Percentiles rank a stretch among this genome's conserved stretches.
Conservation (phyloP, 2,888 invertebrate genomes). For the Altica lythri region DNA sequence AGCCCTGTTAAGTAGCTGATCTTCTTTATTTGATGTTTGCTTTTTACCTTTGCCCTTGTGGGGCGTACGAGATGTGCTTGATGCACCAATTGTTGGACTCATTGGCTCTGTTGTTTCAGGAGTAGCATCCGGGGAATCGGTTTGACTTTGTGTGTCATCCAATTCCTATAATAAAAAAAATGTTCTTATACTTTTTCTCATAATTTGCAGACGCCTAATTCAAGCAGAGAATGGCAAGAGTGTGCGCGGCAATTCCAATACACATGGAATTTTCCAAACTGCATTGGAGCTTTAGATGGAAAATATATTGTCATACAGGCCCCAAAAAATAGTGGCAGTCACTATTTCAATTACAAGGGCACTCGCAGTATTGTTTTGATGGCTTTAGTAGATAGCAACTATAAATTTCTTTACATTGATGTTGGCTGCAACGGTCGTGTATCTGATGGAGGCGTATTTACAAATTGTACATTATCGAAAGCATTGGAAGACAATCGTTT, state of each 20-base stretch:
- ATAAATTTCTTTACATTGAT: slow-evolving; percentile 11
- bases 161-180: background rate
- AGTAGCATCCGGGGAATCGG: too few species aligned
- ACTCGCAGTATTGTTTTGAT: slow-evolving; percentile 17
- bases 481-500: slow-evolving; percentile 22
- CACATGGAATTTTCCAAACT: slow-evolving; percentile 23
- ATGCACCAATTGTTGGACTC: too few species aligned
- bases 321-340: slow-evolving; percentile 17
- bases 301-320: slow-evolving; percentile 22
- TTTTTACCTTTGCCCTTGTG: background rate
- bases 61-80: too few species aligned
- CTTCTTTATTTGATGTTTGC: background rate
- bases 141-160: background rate
- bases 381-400: slow-evolving; percentile 14
- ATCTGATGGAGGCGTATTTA: slow-evolving; percentile 34
- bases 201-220: slow-evolving; percentile 8
- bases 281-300: slow-evolving; percentile 19
- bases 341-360: slow-evolving; percentile 15
- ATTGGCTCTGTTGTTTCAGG: too few species aligned
- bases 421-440: slow-evolving; percentile 26
- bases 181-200: too few species aligned
- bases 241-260: slow-evolving; percentile 9
- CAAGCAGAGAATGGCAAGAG: slow-evolving; percentile 12
- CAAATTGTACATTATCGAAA: slow-evolving; percentile 31
- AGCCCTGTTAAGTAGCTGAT: slow-evolving; percentile 1